Conservation (phyloP, 2,113 vertebrate species). For the Odocoileus virginianus region DNA sequence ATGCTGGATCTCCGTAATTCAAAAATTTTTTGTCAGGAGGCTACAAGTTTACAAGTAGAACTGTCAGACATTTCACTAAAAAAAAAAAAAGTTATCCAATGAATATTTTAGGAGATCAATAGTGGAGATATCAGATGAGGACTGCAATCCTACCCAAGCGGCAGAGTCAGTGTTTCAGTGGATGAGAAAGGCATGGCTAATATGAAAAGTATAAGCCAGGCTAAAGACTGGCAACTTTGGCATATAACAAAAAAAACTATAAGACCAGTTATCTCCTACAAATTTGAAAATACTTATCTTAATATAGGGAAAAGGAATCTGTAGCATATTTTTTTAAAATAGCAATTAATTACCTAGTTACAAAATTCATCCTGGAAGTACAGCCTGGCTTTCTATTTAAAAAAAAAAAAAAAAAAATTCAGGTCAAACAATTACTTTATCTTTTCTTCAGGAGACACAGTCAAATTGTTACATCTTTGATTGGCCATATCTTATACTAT, state of each 20-base stretch:
- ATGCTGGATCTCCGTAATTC: background rate
- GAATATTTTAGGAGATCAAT: background rate
- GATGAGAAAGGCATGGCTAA: background rate
- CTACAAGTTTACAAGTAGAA: background rate
- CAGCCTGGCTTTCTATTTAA: constrained; percentile 18
- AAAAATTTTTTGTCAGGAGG: background rate
- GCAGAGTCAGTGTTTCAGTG: background rate
- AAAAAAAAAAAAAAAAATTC: constrained; percentile 37
- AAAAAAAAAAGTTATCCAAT: background rate
- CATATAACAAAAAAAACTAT: background rate
- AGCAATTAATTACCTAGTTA: constrained; percentile 60
- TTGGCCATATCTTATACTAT: background rate
- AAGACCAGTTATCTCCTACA: background rate
- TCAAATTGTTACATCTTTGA: background rate
- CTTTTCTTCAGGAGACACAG: constrained; percentile 44
- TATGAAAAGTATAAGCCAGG: background rate
- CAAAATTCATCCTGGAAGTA: constrained; percentile 36
- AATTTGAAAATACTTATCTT: background rate
- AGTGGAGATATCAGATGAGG: background rate
- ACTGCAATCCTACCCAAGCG: too few relatives aligned
- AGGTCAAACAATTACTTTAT: constrained; percentile 16
- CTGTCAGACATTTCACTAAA: background rate
- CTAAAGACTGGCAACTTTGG: background rate
- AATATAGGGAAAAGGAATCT: background rate
- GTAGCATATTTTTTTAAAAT: constrained; percentile 19